Evolutionary conservation across 2,888 invertebrate genomes (phyloP), one percentile per base, ranked within the genome.

Genomic region (Tenodera sinensis): DNA sequence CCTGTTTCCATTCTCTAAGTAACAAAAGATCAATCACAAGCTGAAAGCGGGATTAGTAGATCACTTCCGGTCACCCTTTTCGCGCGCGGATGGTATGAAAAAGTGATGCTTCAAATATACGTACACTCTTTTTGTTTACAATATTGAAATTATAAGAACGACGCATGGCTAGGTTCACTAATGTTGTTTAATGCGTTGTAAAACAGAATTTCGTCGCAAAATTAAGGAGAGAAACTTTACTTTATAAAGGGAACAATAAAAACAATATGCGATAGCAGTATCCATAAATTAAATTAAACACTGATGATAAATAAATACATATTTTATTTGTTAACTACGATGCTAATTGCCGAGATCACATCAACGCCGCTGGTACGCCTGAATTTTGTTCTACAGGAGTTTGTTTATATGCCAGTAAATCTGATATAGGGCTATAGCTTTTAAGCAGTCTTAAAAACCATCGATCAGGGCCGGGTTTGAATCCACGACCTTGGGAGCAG

Each of bases 21-120:
- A 90, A 90, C 91, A 91, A 90, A 91, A 91, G 91, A 91, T 91
- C 91, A 91, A 91, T 91, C 91, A 90, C 90, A 90, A 89, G 90
- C 90, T 89, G 89, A 89, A 89, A 90, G 90, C 90, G 89, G 90
- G 90, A 90, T 90, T 89, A 90, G 88, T 90, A 88, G 90, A 90
- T 90, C 88, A 89, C 90, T 91, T 91, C 91, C 91, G 91, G 90
- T 90, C 83, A 88, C 89, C 89, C 89, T 88, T 85, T 90, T 90
- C 88, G 90, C 90, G 90, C 90, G 90, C 90, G 87, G 89, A 81
- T 88, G 88, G 89, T 90, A 90, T 89, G 89, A 91, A 90, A 90
- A 90, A 71, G 20, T 87, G 28, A 85, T 86, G 88, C 83, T 28
- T 12, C 83, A 54, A 88, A 71, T 20, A 15, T 71, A 20, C 15